Evolutionary conservation across 2,888 invertebrate genomes (phyloP), one percentile per base, ranked within the genome.

Genomic region (Alcis repandata): DNA sequence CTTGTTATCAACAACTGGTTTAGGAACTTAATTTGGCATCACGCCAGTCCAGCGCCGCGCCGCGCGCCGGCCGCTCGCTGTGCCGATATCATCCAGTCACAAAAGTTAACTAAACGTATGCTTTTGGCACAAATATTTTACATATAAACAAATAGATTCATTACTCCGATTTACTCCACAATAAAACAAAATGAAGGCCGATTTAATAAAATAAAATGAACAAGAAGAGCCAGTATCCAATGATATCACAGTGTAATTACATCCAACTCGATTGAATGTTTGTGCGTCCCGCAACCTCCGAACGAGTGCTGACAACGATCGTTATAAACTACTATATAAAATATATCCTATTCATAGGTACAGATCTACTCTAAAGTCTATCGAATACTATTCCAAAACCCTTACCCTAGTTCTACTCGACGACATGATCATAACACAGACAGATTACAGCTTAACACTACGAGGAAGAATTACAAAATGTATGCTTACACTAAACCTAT

Each of bases 211-310:
- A 51, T 6, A 43, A 33, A 15, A 7, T 6, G n/a, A 45, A 54
- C 57, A 54, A 68, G 62, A 78, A 76, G 74, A 76, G 72, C 66
- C 63, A 72, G 63, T 67, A 74, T 59, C 63, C 59, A 53, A 68
- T 73, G 52, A 70, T 73, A 76, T 77, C 78, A 78, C 79, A 78
- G 77, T 73, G 56, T 43, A 56, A 32, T 58, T 43, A 49, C 63
- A 62, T 53, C 36, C 64, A 51, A 61, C 43, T 48, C n/a, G 10
- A 61, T 52, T 53, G 62, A 53, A 67, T 51, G 60, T 15, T 53
- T 40, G 68, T 63, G 72, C 71, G 56, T 1, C 46, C 22, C 41
- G 27, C 52, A 22, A n/a, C 32, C 32, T n/a, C 22, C 1, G 19
- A 8, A n/a, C 53, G 36, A 53, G 54, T 40, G 61, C 54, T 11